These are phyloP conservation scores for Campoletis sonorensis DNA, from an alignment of 1,140 invertebrate genomes.

Conservation along the genomic window DNA sequence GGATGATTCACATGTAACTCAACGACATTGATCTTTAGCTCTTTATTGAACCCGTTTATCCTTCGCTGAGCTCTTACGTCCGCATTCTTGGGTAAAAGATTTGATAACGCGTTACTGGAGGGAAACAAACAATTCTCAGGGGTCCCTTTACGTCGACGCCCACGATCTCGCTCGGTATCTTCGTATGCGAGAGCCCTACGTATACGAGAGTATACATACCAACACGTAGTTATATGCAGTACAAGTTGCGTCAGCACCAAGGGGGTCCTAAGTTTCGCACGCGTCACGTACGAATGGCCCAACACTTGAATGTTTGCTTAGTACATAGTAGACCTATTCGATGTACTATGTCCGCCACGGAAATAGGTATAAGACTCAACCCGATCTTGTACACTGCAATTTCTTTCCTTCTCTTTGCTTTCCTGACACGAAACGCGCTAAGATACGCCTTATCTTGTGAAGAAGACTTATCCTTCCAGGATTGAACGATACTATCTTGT, in stretches of 20 bases:
- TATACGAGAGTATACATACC: conserved; percentile 3
- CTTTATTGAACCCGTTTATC: background rate
- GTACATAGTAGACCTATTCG: conserved; percentile 29
- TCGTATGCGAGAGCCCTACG: background rate
- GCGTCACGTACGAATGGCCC: conserved; percentile 37
- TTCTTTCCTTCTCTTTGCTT: conserved; percentile 14
- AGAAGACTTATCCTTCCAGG: conserved; percentile 25
- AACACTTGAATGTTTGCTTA: conserved; percentile 23
- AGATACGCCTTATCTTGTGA: conserved; percentile 30
- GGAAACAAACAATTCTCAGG: conserved; percentile 51
- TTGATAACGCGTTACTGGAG: conserved; percentile 58
- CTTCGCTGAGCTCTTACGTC: background rate
- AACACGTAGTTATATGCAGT: background rate
- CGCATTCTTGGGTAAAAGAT: conserved; percentile 58
- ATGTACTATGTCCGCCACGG: conserved; percentile 3
- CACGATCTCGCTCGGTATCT: conserved; percentile 29
- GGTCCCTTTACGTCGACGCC: conserved; percentile 49
- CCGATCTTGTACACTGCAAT: conserved; percentile 7
- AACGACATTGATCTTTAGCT: background rate
- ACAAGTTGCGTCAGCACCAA: conserved; percentile 32
- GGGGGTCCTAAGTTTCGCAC: conserved; percentile 37
- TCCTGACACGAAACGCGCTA: conserved; percentile 2
- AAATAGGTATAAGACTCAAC: background rate
- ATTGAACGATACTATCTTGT: background rate
- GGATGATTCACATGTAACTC: too few relatives aligned